These are phyloP conservation scores for Allacma fusca DNA, from an alignment of 2,888 invertebrate genomes.

Conservation along the genomic window DNA sequence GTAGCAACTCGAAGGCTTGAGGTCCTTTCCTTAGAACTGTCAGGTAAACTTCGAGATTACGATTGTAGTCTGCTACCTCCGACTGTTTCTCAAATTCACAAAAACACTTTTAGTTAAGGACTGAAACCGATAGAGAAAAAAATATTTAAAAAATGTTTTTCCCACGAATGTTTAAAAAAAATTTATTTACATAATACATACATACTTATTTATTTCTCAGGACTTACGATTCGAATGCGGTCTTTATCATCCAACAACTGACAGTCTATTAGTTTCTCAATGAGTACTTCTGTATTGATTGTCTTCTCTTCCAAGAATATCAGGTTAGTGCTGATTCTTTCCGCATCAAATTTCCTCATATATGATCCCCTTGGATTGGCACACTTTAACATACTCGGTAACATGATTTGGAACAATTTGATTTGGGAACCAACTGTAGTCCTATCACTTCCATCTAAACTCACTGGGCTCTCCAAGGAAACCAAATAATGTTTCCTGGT, in stretches of 20 bases:
- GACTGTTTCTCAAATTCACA: no score
- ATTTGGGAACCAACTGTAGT: no score
- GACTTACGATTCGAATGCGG: slow-evolving; percentile 32
- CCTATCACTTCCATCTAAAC: no score
- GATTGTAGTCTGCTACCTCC: slow-evolving; percentile 13
- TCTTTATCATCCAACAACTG: slow-evolving; percentile 29
- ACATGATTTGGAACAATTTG: neutral
- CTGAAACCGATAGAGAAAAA: neutral
- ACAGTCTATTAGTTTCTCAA: slow-evolving; percentile 18
- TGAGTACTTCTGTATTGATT: slow-evolving; percentile 23
- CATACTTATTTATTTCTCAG: neutral
- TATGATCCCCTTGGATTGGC: neutral
- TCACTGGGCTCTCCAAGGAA: no score
- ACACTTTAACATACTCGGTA: neutral
- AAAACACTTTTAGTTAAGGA: neutral
- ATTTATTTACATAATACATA: neutral
- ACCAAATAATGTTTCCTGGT: no score
- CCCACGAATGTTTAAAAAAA: neutral
- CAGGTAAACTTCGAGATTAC: slow-evolving; percentile 33
- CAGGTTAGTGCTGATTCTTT: slow-evolving; percentile 38
- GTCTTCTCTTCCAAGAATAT: slow-evolving; percentile 31
- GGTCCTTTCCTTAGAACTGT: slow-evolving; percentile 26
- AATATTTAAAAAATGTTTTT: neutral
- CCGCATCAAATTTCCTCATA: slow-evolving; percentile 29
- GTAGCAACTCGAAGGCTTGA: neutral